Base-by-base conservation (phyloP, 1,140 invertebrate species). In the Zaprionus tsacasi region DNA sequence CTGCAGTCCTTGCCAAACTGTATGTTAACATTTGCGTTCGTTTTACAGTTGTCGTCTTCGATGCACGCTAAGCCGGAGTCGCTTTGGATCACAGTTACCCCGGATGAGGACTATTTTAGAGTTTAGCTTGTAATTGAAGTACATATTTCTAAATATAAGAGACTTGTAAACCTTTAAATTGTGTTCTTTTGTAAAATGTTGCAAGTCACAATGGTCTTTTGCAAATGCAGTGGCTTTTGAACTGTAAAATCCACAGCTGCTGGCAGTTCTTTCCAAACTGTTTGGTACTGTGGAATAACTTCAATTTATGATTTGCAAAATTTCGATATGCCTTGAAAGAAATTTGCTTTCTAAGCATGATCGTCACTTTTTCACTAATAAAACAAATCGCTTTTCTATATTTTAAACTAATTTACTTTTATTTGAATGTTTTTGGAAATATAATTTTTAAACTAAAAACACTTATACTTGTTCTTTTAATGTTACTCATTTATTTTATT, bases 21-120 rank as follows among this genome's bases (percentile, higher is more conserved):
- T 80, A 48, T 54, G 40, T 8, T 75, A 69, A 77, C 52, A 48
- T 63, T 70, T 65, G 52, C 25, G 54, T 56, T 66, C 2, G 15
- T 68, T 73, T 83, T 85, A 25, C 93, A 96, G 95, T 95, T 93
- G 94, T 95, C 57, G 95, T 96, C 10, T 96, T 95, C 76, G 95
- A 96, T 93, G 95, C 95, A 4, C 93, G 95, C 15, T 94, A 79
- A 92, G 36, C 2, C 6, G 12, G 7, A 10, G 45, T 6, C 10
- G 7, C 35, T 11, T 54, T 63, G 8, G 7, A 45, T 8, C 40
- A 3, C 40, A 45, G 6, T 45, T 15, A n/a, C 45, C 59, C 60
- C 45, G 12, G 71, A 61, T 50, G 33, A 15, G 60, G 21, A 54
- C 45, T 71, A 60, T 40, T 65, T 55, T 60, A 66, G 60, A 48